Base-by-base conservation (phyloP, 2,797 vertebrate genomes). In the Echiichthys vipera region DNA sequence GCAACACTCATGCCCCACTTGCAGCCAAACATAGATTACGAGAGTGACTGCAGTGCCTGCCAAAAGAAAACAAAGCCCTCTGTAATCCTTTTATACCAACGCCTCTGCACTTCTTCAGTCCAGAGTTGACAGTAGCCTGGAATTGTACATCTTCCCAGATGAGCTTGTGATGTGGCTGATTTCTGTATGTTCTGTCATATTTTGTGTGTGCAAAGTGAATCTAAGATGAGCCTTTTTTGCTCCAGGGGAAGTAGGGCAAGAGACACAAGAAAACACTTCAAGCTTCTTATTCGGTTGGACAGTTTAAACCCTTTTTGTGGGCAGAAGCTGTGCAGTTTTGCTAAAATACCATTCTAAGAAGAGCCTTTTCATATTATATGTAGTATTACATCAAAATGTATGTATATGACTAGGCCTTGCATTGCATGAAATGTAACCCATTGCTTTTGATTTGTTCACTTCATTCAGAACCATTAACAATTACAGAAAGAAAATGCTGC, bases 61-160 rank as follows among this genome's bases (percentile, higher is more conserved):
- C 87, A 90, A 88, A 72, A 81, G 64, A 66, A 85, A 85, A 92
- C 87, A 90, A 91, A 92, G 80, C 74, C 74, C 63, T 68, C 63
- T 62, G 74, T 89, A 86, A 91, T 88, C 81, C 70, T 80, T 89
- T 89, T 87, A 86, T 74, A 78, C 69, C 10, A 64, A 83, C 69
- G 81, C 56, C 25, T 73, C 71, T 75, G 57, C 74, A 65, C 53
- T 66, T 79, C 68, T 74, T 79, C 49, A 34, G 56, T 51, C 51
- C 78, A 59, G 61, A 43, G 71, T 51, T 81, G 77, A 88, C 87
- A 84, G 81, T 13, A 62, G 82, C 75, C 77, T 88, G 74, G 29
- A 54, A 75, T 40, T 43, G 36, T 36, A 65, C 56, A 81, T 84
- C 77, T 71, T 73, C 40, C 74, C 74, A 78, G 68, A 88, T 65